Conservation (phyloP, 2,888 invertebrate species). For the Chloroclysta siterata region DNA sequence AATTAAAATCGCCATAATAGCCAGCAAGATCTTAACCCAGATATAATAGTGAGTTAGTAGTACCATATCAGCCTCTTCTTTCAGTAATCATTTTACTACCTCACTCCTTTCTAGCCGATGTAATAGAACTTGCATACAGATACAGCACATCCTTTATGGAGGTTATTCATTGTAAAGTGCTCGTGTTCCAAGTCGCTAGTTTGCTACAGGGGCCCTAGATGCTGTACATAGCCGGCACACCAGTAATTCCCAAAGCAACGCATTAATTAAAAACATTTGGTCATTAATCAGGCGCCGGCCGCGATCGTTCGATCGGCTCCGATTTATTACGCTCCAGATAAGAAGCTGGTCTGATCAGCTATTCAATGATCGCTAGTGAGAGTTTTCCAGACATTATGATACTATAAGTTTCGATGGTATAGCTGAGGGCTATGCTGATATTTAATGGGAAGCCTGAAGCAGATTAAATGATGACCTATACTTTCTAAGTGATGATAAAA, state of each 20-base stretch:
- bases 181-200: slow-evolving; percentile 15
- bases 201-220: slow-evolving; percentile 40
- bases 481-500: not conserved
- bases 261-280: slow-evolving; percentile 72
- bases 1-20: no score
- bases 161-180: slow-evolving; percentile 3
- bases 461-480: not conserved
- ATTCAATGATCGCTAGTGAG: slow-evolving; percentile 41
- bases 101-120: not conserved
- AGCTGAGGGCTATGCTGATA: not conserved
- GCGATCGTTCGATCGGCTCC: slow-evolving; percentile 61
- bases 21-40: no score
- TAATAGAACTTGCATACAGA: not conserved
- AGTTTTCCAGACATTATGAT: slow-evolving; percentile 44
- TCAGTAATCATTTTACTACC: not conserved
- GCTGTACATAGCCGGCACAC: slow-evolving; percentile 46
- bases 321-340: slow-evolving; percentile 73
- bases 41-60: no score
- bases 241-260: slow-evolving; percentile 53
- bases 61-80: no score
- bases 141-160: not conserved
- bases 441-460: slow-evolving; percentile 1
- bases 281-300: slow-evolving; percentile 68
- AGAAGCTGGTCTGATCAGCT: slow-evolving; percentile 50
- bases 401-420: slow-evolving; percentile 5